Base-by-base conservation (phyloP, 2,888 invertebrate genomes). In the Theodoxus fluviatilis region DNA sequence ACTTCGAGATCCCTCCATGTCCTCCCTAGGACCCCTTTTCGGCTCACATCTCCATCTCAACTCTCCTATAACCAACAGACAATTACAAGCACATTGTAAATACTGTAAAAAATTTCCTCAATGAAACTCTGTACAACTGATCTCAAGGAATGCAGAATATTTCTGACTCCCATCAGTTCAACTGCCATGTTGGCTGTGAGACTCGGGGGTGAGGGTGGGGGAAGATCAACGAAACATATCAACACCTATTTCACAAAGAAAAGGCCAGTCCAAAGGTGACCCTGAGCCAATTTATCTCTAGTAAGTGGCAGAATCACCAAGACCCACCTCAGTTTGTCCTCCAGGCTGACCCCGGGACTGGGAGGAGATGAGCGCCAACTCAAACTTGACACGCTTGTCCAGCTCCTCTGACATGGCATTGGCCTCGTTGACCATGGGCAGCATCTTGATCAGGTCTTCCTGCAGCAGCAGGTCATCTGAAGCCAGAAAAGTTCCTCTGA, bases 321-420 rank as follows among this genome's bases (percentile, higher is more conserved):
- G 57, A 38, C 70, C 67, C 73, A 84, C 85, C 81, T 83, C 84
- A n/a, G 84, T 84, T 55, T 79, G 79, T 0, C 84, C 85, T 33
- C 76, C 76, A 63, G 76, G 79, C 40, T 79, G 78, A 15, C 85
- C 85, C 22, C 81, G 76, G 7, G 83, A 81, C 73, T 84, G 82
- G 15, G 85, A 82, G 4, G 84, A 82, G 2, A 84, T 77, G 1
- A 85, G 77, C 18, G 80, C 82, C 31, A 84, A 73, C 68, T 85
- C 85, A 80, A 84, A 85, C 70, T 81, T 82, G 35, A 80, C 81
- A 49, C 82, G 81, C 70, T 85, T 85, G 72, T 81, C 78, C 55
- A 85, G 76, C 68, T 85, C 84, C 69, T 85, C 84, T 15, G 83
- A 81, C 82, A 85, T 85, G 40, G 84, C 83, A 68, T 82, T 83